A percentile compares a stretch with the other conserved stretches of the same genome.
Conservation (phyloP, 2,888 invertebrate species). For the Agrochola litura region DNA sequence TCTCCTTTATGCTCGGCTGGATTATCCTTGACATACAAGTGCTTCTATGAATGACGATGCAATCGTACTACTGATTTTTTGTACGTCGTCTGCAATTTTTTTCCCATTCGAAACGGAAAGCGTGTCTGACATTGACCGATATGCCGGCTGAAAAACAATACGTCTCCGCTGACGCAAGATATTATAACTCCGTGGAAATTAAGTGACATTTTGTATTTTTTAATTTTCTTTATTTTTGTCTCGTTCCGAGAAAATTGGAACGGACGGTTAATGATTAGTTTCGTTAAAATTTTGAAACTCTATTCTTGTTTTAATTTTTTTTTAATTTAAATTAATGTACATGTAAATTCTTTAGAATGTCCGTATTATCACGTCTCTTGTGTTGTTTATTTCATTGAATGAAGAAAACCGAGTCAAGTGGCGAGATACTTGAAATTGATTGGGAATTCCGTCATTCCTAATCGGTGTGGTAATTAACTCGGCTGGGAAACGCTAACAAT, state of each 20-base stretch:
- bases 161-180: constrained; percentile 64
- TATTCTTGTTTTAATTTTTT: constrained; percentile 43
- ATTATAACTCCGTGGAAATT: constrained; percentile 62
- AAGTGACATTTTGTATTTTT: constrained; percentile 61
- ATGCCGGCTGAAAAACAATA: constrained; percentile 84
- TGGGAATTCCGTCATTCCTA: constrained; percentile 48
- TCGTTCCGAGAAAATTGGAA: constrained; percentile 51
- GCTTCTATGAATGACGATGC: constrained; percentile 66
- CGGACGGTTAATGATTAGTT: constrained; percentile 49
- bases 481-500: constrained; percentile 43
- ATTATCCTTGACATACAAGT: constrained; percentile 62
- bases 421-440: constrained; percentile 38
- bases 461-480: constrained; percentile 50
- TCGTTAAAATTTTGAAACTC: constrained; percentile 46
- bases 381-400: constrained; percentile 3
- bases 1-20: constrained; percentile 49
- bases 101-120: constrained; percentile 81
- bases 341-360: neutral
- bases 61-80: constrained; percentile 61
- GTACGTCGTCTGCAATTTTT: constrained; percentile 67
- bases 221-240: constrained; percentile 52
- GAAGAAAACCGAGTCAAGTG: constrained; percentile 5
- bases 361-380: constrained; percentile 4
- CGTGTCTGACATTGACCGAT: constrained; percentile 86
- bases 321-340: constrained; percentile 40